phyloP scores from a whole-genome alignment of 35 echinoderm and acorn worm genomes.

The Heliocidaris erythrogramma region DNA sequence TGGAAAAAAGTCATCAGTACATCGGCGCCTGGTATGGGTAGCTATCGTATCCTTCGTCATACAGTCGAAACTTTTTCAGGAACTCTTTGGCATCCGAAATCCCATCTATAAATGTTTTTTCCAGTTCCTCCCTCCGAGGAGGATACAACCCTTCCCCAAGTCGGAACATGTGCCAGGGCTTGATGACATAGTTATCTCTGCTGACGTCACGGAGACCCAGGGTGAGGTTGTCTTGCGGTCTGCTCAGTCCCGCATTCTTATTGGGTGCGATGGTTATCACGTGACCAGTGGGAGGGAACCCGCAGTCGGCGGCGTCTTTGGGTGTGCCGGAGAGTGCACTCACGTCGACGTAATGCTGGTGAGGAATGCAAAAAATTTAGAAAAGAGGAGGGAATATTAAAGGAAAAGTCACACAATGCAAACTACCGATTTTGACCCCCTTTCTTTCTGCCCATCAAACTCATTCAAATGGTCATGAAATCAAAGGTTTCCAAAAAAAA shows the following conservation, averaged over 20 bases:
- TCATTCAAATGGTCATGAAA: too few species aligned
- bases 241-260: conserved; percentile 53
- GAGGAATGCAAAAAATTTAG: neutral
- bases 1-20: neutral
- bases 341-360: conserved; percentile 26
- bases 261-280: conserved; percentile 68
- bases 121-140: conserved; percentile 43
- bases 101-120: conserved; percentile 39
- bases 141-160: conserved; percentile 54
- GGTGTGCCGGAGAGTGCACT: conserved; percentile 29
- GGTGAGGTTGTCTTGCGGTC: conserved; percentile 68
- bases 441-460: too few species aligned
- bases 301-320: conserved; percentile 1
- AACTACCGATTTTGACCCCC: too few species aligned
- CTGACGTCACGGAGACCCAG: conserved; percentile 68
- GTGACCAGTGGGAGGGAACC: conserved; percentile 46
- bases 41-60: conserved; percentile 48
- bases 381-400: too few species aligned
- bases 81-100: conserved; percentile 60
- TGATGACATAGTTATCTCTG: conserved; percentile 51
- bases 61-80: conserved; percentile 54
- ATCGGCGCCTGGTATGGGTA: neutral
- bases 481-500: too few species aligned
- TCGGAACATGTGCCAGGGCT: conserved; percentile 71
- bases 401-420: too few species aligned